These are phyloP conservation scores for Pseudorhiza aurosa DNA, from an alignment of 30 jellyfish, hydroid and myxozoan genomes.

Conservation along the genomic window DNA sequence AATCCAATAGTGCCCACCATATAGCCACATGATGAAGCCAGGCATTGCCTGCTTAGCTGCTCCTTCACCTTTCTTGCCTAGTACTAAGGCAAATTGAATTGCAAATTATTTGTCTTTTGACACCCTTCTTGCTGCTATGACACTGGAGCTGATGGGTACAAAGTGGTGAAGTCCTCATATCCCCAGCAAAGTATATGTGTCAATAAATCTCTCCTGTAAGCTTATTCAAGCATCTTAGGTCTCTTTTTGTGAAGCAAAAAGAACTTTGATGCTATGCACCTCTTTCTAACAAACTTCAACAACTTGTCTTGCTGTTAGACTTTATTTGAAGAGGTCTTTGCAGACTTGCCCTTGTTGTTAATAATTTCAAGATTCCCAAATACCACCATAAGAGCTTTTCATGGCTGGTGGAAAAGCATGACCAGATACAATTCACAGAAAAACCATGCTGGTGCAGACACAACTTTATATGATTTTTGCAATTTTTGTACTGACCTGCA, in stretches of 20 bases:
- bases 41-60: background rate
- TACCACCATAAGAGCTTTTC: too few species aligned
- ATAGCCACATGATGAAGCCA: background rate
- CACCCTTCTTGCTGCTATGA: background rate
- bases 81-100: background rate
- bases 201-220: background rate
- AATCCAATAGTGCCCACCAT: background rate
- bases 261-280: background rate
- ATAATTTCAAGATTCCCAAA: too few species aligned
- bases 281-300: background rate
- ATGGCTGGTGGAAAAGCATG: background rate
- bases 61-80: background rate
- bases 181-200: too few species aligned
- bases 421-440: background rate
- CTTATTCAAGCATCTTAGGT: background rate
- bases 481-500: too few species aligned
- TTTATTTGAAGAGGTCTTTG: background rate
- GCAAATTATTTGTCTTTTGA: background rate
- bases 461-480: too few species aligned
- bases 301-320: background rate
- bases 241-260: background rate
- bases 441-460: background rate
- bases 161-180: background rate
- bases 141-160: background rate
- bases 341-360: slow-evolving; percentile 1